phyloP scores from a whole-genome alignment of 2,888 invertebrate species.

The Minunthozetes semirufus region DNA sequence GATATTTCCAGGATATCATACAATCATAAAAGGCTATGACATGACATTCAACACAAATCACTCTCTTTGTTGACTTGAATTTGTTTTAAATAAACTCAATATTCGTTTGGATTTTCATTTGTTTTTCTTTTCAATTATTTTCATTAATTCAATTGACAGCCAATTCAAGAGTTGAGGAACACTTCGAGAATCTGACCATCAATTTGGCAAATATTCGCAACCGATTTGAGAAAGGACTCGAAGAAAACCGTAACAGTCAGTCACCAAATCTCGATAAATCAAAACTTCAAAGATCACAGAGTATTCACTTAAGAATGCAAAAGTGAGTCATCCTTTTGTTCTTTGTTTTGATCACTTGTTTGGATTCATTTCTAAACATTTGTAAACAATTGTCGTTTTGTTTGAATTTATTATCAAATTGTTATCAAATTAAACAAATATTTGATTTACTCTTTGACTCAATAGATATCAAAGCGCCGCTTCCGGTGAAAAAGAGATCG shows the following conservation, averaged over 20 bases:
- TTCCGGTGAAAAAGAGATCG: slow-evolving; percentile 42
- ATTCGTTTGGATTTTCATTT: slow-evolving; percentile 11
- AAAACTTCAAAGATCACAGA: slow-evolving; percentile 41
- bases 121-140: not conserved
- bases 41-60: too few species aligned
- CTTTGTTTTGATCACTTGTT: not conserved
- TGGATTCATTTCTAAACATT: not conserved
- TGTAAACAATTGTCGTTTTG: not conserved
- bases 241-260: slow-evolving; percentile 9
- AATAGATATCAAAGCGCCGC: slow-evolving; percentile 43
- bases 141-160: slow-evolving; percentile 38
- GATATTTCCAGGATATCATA: too few species aligned
- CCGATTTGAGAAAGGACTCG: slow-evolving; percentile 39
- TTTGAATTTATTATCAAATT: not conserved
- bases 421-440: not conserved
- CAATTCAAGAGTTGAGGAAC: slow-evolving; percentile 42
- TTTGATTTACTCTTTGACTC: not conserved
- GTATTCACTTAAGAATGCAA: slow-evolving; percentile 36
- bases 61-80: not conserved
- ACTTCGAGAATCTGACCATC: slow-evolving; percentile 41
- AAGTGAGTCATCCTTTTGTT: slow-evolving; percentile 31
- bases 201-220: slow-evolving; percentile 43
- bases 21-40: too few species aligned
- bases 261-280: slow-evolving; percentile 34
- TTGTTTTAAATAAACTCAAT: not conserved